A percentile compares a stretch with the other conserved stretches of the same genome.
Conservation (phyloP, 2,113 vertebrate genomes). For the Labeo rohita region DNA sequence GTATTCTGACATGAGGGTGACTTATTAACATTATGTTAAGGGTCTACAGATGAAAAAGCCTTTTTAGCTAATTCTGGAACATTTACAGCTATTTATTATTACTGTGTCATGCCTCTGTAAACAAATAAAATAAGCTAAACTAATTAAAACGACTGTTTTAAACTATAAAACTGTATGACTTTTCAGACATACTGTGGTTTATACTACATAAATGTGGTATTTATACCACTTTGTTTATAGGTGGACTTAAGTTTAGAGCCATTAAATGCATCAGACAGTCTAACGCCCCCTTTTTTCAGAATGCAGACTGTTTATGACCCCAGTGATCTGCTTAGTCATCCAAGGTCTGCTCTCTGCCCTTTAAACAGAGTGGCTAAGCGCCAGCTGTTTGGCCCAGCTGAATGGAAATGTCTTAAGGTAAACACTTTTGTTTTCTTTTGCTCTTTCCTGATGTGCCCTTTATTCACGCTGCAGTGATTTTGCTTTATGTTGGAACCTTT, state of each 20-base stretch:
- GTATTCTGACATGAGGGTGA: background rate
- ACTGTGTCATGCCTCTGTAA: too few species aligned
- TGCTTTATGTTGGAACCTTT: slow-evolving; percentile 6
- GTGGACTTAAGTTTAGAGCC: background rate
- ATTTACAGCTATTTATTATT: too few species aligned
- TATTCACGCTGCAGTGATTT: background rate
- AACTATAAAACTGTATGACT: background rate
- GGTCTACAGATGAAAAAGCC: too few species aligned
- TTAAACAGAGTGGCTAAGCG: slow-evolving; percentile 28
- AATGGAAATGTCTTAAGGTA: slow-evolving; percentile 55
- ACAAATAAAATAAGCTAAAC: too few species aligned
- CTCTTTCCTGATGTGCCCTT: background rate
- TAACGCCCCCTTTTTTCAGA: background rate
- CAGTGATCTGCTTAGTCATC: slow-evolving; percentile 17
- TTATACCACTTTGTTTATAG: background rate
- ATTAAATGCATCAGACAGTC: background rate
- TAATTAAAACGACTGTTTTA: too few species aligned
- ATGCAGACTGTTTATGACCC: background rate
- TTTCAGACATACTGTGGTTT: slow-evolving; percentile 10
- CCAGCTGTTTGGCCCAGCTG: slow-evolving; percentile 8
- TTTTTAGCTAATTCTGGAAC: too few species aligned
- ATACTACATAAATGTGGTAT: background rate
- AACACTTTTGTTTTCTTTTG: slow-evolving; percentile 47
- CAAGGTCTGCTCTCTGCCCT: slow-evolving; percentile 44
- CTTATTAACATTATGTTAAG: too few species aligned